Evolutionary conservation across 2,888 invertebrate genomes (phyloP), one percentile per base, ranked within the genome.

Genomic region (Priocnemis perturbator): DNA sequence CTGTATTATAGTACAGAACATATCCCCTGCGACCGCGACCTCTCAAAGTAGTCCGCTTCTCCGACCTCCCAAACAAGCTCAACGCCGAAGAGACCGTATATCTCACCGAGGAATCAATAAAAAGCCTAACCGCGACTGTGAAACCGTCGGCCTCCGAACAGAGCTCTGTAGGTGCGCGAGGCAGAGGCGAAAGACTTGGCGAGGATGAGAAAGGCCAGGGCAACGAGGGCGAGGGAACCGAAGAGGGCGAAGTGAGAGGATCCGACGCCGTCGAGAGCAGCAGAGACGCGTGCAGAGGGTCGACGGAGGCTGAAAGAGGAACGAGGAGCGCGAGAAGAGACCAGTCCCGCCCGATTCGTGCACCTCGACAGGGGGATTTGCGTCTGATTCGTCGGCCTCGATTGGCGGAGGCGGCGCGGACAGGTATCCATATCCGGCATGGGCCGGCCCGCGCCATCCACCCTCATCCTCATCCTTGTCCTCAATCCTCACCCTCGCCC

Each of bases 331-430:
- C 73, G 71, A 73, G 68, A 73, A 58, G 71, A 75, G 71, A 75
- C 72, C 71, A 78, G 82, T 79, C 81, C 79, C 83, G 82, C 83
- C 86, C 84, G 88, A 87, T 87, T 86, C 83, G 86, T 83, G 81
- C 85, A 81, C 82, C 84, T 83, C 85, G 79, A 73, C 77, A 79
- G 82, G 81, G 76, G 78, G 79, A 84, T 85, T 82, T 81, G 83
- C 82, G 85, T 79, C 84, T 83, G 85, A 86, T 87, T 87, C 86
- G 86, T 82, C 79, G 84, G 69, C 81, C 83, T 79, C 81, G 82
- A 87, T 86, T 85, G 87, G 87, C 84, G 87, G 84, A 87, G 88
- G 88, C 88, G 88, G 85, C 76, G 78, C 86, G 74, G 78, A 77
- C 84, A 87, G 86, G 87, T 87, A 84, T 85, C 81, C 86, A 82